phyloP scores from a whole-genome alignment of 2,888 invertebrate genomes.

The Pterostichus niger region DNA sequence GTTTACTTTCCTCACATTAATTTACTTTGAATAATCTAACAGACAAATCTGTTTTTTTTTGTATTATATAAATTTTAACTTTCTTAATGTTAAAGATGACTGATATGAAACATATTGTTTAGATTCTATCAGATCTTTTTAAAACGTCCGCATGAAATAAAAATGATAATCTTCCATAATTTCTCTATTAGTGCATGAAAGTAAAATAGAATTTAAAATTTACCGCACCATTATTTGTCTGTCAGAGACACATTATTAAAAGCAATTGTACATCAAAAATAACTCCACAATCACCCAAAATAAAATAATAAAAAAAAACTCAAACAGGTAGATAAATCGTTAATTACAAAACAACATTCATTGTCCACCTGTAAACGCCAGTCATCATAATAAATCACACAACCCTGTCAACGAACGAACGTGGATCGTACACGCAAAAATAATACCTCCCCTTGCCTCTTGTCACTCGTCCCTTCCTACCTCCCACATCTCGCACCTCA shows the following conservation, averaged over 20 bases:
- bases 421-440: conserved; percentile 31
- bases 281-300: conserved; percentile 34
- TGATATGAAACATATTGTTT: too few species aligned
- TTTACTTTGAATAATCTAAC: too few species aligned
- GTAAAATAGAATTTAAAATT: conserved; percentile 22
- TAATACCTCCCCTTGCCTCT: conserved; percentile 37
- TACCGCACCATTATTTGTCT: conserved; percentile 25
- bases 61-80: too few species aligned
- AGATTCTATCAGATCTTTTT: too few species aligned
- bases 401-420: conserved; percentile 28
- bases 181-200: too few species aligned
- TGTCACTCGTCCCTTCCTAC: not conserved
- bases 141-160: too few species aligned
- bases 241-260: conserved; percentile 41
- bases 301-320: conserved; percentile 1
- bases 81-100: too few species aligned
- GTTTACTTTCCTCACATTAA: too few species aligned
- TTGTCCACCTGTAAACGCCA: conserved; percentile 47
- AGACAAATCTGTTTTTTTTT: too few species aligned
- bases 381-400: conserved; percentile 58
- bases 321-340: conserved; percentile 45
- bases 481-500: conserved; percentile 17
- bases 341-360: conserved; percentile 54
- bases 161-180: too few species aligned
- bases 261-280: conserved; percentile 36